Conservation (phyloP, 2,797 vertebrate genomes). For the Balearica regulorum region DNA sequence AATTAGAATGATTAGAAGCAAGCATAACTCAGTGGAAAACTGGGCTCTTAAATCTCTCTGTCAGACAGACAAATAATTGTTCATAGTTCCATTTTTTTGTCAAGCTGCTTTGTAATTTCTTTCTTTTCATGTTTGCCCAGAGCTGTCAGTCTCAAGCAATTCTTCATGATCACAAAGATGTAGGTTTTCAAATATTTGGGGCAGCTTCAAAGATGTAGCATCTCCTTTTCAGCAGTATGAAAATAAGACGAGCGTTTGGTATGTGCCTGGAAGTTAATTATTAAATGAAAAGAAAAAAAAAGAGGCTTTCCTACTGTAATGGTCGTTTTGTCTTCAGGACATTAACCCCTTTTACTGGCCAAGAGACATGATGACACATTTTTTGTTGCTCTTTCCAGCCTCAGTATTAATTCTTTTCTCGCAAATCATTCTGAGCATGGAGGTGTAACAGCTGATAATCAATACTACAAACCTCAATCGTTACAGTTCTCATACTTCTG, state of each 20-base stretch:
- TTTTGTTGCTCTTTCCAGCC: neutral
- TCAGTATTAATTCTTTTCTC: neutral
- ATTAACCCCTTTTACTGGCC: neutral
- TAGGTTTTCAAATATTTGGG: constrained; percentile 4
- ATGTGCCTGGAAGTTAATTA: neutral
- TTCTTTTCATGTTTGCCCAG: neutral
- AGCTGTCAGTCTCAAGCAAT: neutral
- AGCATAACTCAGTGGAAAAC: neutral
- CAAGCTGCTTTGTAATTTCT: neutral
- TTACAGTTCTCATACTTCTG: neutral
- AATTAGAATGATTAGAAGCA: neutral
- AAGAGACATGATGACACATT: neutral
- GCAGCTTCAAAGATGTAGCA: neutral
- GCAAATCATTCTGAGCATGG: neutral
- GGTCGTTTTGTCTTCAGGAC: neutral
- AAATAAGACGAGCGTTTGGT: neutral
- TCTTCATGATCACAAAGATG: neutral
- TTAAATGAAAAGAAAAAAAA: neutral
- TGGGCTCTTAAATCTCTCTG: neutral
- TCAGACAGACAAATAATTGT: neutral
- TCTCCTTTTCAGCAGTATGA: neutral
- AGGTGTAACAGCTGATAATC: neutral
- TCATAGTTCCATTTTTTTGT: neutral
- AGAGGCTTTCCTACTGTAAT: neutral
- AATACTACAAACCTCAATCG: neutral